These are phyloP conservation scores for Lycocerus yunnanus DNA, from an alignment of 2,888 invertebrate species.

Conservation along the genomic window DNA sequence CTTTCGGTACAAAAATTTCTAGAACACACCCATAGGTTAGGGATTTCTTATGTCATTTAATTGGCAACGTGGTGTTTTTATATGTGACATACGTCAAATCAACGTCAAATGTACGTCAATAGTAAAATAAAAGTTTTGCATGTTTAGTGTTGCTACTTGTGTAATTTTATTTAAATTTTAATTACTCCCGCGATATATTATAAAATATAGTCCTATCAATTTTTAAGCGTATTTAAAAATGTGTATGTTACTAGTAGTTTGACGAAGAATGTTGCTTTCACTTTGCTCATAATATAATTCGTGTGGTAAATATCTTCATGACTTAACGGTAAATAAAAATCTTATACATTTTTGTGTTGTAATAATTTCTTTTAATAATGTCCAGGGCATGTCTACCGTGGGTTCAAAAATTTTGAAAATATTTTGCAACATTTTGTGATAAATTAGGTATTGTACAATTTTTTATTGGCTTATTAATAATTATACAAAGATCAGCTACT, in stretches of 20 bases:
- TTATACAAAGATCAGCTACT: background rate
- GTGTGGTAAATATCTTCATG: conserved; percentile 2
- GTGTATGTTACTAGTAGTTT: background rate
- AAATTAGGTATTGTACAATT: background rate
- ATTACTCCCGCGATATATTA: background rate
- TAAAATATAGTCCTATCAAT: background rate
- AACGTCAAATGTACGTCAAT: conserved; percentile 4
- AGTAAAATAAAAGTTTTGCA: background rate
- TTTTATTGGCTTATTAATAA: background rate
- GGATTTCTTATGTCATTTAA: background rate
- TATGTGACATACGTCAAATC: conserved; percentile 3
- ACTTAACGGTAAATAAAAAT: conserved; percentile 11
- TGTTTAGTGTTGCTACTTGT: background rate
- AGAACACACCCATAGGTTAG: background rate
- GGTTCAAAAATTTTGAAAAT: background rate
- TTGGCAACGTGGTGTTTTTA: background rate
- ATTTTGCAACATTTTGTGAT: no score
- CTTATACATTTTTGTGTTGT: background rate
- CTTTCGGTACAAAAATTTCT: background rate
- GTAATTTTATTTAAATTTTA: background rate
- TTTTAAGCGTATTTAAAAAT: background rate
- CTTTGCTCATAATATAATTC: background rate
- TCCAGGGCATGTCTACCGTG: background rate
- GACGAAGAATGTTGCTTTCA: conserved; percentile 2
- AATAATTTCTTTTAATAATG: background rate